A percentile compares a stretch with the other conserved stretches of the same genome.
phyloP scores from a whole-genome alignment of 2,113 vertebrate species.

The Gulo gulo region DNA sequence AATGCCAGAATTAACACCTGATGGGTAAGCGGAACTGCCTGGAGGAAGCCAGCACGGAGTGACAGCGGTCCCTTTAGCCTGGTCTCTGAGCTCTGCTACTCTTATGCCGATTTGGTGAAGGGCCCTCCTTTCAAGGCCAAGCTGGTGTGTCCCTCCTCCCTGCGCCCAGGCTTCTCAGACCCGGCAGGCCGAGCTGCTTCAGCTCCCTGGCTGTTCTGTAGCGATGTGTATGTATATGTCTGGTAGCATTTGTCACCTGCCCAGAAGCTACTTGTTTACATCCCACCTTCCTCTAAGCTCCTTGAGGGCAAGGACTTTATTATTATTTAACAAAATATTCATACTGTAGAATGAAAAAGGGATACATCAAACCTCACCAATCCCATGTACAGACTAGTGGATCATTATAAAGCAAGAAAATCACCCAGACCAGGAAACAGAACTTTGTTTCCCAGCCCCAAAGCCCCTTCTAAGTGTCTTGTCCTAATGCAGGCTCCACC shows the following conservation, averaged over 20 bases:
- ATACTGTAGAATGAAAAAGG: background rate
- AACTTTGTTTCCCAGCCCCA: background rate
- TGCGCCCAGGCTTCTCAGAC: background rate
- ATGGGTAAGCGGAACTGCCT: background rate
- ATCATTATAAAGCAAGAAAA: background rate
- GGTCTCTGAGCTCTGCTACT: background rate
- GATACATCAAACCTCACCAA: background rate
- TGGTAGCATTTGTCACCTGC: background rate
- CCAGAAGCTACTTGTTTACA: background rate
- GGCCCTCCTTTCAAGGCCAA: background rate
- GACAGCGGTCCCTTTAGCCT: background rate
- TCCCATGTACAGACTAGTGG: background rate
- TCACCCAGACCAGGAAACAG: background rate
- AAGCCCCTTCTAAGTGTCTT: background rate
- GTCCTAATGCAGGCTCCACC: background rate
- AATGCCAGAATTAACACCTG: background rate
- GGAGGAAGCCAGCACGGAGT: background rate
- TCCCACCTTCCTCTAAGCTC: background rate
- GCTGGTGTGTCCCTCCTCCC: background rate
- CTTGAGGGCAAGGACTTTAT: background rate
- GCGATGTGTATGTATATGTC: background rate
- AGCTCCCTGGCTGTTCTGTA: background rate
- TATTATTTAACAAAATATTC: background rate
- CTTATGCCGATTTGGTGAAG: background rate
- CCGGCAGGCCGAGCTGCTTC: background rate